A percentile compares a stretch with the other conserved stretches of the same genome.
These are phyloP conservation scores for Melitaea cinxia DNA, from an alignment of 1,140 invertebrate species.

Conservation along the genomic window DNA sequence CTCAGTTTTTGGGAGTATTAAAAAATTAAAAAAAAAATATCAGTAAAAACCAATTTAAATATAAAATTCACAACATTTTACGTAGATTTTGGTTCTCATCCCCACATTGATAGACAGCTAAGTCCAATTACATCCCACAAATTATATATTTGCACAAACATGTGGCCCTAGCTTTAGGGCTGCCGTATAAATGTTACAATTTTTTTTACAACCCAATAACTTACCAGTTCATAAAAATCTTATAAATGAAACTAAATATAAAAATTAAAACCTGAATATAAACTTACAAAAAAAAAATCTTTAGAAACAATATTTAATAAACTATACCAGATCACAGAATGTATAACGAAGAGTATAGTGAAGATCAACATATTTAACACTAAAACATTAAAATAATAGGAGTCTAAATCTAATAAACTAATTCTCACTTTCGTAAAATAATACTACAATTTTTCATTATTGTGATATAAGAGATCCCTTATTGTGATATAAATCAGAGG, in stretches of 20 bases:
- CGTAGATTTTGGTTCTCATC: no score
- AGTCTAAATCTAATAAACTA: conserved; percentile 16
- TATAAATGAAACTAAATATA: conserved; percentile 3
- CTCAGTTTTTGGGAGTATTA: no score
- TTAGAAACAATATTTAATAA: not conserved
- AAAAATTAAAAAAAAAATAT: no score
- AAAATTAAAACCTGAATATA: not conserved
- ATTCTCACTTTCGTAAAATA: conserved; percentile 17
- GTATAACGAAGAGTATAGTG: not conserved
- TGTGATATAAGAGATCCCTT: not conserved
- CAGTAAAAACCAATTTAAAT: no score
- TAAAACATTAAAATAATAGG: not conserved
- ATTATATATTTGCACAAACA: not conserved
- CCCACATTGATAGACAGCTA: no score
- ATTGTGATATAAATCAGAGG: not conserved
- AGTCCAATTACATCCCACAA: not conserved
- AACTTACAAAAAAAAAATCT: not conserved
- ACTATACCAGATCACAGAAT: not conserved
- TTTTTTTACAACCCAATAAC: not conserved
- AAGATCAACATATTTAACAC: not conserved
- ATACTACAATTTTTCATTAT: conserved; percentile 15
- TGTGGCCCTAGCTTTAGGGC: not conserved
- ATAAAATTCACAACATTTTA: no score
- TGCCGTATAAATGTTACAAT: not conserved
- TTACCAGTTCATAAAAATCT: not conserved